phyloP scores from a whole-genome alignment of 1,140 invertebrate genomes.

The Diplogasteroides magnus region DNA sequence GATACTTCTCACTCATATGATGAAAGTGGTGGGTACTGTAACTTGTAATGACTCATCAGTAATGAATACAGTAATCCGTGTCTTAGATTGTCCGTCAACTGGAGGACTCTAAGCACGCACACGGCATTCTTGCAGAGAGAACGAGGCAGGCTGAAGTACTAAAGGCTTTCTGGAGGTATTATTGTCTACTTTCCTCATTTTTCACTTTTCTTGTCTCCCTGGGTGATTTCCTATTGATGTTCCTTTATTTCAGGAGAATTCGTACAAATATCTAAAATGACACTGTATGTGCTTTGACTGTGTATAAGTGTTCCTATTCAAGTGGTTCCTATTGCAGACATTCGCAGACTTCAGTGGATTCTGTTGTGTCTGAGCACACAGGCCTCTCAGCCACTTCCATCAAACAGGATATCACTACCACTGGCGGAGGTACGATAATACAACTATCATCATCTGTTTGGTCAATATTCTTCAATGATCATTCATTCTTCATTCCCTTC shows the following conservation, averaged over 20 bases:
- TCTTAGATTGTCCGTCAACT: slow-evolving; percentile 25
- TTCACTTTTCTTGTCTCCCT: too few relatives aligned
- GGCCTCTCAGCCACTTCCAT: not conserved
- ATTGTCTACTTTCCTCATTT: not conserved
- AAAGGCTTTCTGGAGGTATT: not conserved
- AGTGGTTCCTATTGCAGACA: not conserved
- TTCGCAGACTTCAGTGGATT: not conserved
- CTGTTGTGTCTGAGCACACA: not conserved
- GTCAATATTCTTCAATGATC: too few relatives aligned
- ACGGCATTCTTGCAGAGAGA: slow-evolving; percentile 12
- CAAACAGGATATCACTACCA: not conserved
- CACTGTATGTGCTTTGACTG: too few relatives aligned
- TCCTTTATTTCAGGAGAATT: too few relatives aligned
- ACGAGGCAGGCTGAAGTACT: not conserved
- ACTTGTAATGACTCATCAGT: too few relatives aligned
- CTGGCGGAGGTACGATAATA: too few relatives aligned
- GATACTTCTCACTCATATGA: slow-evolving; percentile 28
- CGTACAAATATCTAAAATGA: too few relatives aligned
- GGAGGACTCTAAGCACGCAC: slow-evolving; percentile 14
- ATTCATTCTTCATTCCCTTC: too few relatives aligned
- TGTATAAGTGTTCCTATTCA: too few relatives aligned
- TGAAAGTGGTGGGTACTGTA: slow-evolving; percentile 20
- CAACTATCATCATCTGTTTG: too few relatives aligned
- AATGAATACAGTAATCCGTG: too few relatives aligned
- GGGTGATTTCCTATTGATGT: too few relatives aligned